Conservation (phyloP, 1,140 invertebrate genomes). For the Megathymus violae region DNA sequence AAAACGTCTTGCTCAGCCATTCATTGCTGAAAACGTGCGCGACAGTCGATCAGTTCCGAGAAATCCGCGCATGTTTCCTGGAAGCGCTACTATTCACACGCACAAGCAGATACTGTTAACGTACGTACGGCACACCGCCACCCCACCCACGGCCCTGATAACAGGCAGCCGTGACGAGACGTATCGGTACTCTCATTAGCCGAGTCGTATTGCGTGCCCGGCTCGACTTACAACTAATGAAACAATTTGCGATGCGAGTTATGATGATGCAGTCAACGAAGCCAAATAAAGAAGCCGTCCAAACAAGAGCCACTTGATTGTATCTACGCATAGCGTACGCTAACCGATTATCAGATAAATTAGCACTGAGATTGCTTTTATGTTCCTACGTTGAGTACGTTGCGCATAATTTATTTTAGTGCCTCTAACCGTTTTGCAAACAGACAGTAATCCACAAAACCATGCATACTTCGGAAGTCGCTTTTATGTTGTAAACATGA, state of each 20-base stretch:
- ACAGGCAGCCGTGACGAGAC: conserved; percentile 72
- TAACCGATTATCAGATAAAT: conserved; percentile 36
- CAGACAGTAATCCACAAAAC: background rate
- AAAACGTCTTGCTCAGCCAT: conserved; percentile 55
- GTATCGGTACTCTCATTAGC: conserved; percentile 76
- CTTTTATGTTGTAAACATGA: background rate
- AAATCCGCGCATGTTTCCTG: conserved; percentile 78
- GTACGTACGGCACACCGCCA: conserved; percentile 61
- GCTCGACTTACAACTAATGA: conserved; percentile 76
- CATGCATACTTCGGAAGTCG: background rate
- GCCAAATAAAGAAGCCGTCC: conserved; percentile 37
- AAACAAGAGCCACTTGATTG: conserved; percentile 31
- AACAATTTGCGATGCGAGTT: conserved; percentile 66
- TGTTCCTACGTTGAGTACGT: conserved; percentile 14
- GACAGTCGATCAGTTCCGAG: conserved; percentile 76
- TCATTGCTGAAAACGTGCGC: conserved; percentile 78
- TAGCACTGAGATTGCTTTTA: conserved; percentile 35
- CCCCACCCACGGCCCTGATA: conserved; percentile 74
- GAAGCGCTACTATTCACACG: conserved; percentile 76
- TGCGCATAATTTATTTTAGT: conserved; percentile 25
- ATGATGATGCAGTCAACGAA: conserved; percentile 46
- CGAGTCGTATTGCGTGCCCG: conserved; percentile 70
- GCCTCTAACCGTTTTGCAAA: conserved; percentile 13
- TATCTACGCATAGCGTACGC: conserved; percentile 39
- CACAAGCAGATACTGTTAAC: conserved; percentile 49